Percentiles rank a stretch among this genome's conserved stretches.
Conservation (phyloP, 37 sponge, comb jelly and placozoan genomes). For the Ephydatia muelleri region DNA sequence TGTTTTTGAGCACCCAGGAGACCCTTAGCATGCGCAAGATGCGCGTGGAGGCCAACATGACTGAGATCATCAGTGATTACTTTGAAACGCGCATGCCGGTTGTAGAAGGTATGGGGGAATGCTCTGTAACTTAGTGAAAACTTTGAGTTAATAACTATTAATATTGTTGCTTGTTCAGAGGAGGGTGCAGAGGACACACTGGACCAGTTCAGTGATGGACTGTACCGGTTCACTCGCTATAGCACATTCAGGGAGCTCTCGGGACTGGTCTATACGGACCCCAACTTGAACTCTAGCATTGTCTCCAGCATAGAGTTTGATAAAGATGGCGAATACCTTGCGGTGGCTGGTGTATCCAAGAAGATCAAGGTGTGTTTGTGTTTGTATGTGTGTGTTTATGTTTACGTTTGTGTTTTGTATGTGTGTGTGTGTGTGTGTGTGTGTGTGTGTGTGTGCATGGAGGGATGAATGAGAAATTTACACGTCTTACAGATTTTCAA, state of each 20-base stretch:
- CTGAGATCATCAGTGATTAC: slow-evolving; percentile 35
- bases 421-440: no score
- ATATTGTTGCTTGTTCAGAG: neutral
- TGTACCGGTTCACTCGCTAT: slow-evolving; percentile 23
- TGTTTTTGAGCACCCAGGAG: neutral
- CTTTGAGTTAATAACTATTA: neutral
- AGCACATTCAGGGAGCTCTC: slow-evolving; percentile 33
- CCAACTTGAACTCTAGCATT: slow-evolving; percentile 21
- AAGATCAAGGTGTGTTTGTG: slow-evolving; percentile 69
- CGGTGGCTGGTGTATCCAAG: slow-evolving; percentile 88
- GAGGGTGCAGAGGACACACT: neutral
- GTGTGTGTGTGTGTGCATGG: slow-evolving; percentile 12
- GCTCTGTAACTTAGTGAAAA: no score
- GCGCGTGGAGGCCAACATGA: slow-evolving; percentile 36
- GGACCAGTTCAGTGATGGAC: slow-evolving; percentile 13
- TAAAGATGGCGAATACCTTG: slow-evolving; percentile 76
- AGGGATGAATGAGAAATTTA: neutral
- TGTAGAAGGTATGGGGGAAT: neutral
- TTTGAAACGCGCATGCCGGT: neutral
- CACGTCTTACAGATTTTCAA: slow-evolving; percentile 43
- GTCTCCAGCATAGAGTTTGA: slow-evolving; percentile 91
- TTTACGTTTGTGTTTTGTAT: neutral
- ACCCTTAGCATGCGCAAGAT: slow-evolving; percentile 4
- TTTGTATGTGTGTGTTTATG: slow-evolving; percentile 27
- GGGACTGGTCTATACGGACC: slow-evolving; percentile 49